Percentiles rank a stretch among this genome's conserved stretches.
These are phyloP conservation scores for Stictocephala bisonia DNA, from an alignment of 2,888 invertebrate species.

Conservation along the genomic window DNA sequence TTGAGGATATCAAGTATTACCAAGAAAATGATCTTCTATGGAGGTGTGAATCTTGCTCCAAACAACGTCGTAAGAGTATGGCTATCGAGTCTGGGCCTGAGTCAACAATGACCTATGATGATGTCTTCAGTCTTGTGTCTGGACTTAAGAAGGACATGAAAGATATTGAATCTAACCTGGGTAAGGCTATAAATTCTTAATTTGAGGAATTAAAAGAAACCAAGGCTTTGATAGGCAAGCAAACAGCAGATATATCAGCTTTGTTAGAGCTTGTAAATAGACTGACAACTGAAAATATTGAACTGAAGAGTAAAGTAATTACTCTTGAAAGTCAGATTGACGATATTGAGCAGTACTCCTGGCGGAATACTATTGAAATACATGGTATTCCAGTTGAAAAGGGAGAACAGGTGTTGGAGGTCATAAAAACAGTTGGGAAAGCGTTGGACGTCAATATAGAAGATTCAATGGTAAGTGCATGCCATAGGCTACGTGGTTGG, in stretches of 20 bases:
- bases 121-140: constrained; percentile 5
- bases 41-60: background rate
- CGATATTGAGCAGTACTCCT: constrained; percentile 16
- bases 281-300: background rate
- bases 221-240: background rate
- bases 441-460: background rate
- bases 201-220: constrained; percentile 9
- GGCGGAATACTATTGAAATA: constrained; percentile 12
- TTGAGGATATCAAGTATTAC: constrained; percentile 11
- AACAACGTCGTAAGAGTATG: background rate
- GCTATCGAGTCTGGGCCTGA: background rate
- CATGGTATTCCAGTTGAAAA: background rate
- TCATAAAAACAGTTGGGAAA: constrained; percentile 5
- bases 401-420: background rate
- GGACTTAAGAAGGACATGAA: too few relatives aligned
- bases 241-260: background rate
- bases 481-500: constrained; percentile 3
- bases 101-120: background rate
- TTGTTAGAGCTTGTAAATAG: background rate
- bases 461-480: constrained; percentile 9
- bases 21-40: background rate
- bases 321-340: constrained; percentile 7
- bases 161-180: background rate
- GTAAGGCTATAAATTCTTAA: background rate
- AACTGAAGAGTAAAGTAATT: background rate